phyloP scores from a whole-genome alignment of 2,888 invertebrate species.

The Iselma pallidipennis region DNA sequence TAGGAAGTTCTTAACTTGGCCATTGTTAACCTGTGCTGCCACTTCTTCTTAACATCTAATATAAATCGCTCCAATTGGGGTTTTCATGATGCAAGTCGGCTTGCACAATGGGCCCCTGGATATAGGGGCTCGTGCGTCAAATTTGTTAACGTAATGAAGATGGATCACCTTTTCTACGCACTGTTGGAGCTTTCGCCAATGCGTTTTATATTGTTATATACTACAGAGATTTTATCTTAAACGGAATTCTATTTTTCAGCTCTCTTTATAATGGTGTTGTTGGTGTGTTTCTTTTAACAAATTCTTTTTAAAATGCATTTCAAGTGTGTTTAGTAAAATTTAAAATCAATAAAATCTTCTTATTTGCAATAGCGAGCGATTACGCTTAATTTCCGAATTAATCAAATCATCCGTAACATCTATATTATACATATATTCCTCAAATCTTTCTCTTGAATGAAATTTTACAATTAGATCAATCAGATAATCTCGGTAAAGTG shows the following conservation, averaged over 20 bases:
- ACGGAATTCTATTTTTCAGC: neutral
- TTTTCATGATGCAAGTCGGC: conserved; percentile 18
- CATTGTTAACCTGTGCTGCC: neutral
- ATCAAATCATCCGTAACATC: no score
- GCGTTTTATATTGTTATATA: neutral
- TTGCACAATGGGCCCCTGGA: conserved; percentile 15
- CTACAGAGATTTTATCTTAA: neutral
- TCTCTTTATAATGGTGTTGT: neutral
- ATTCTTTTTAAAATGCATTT: no score
- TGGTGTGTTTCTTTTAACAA: no score
- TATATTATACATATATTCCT: no score
- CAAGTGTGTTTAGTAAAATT: no score
- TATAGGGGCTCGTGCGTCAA: conserved; percentile 29
- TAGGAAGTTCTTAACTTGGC: no score
- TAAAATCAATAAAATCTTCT: no score
- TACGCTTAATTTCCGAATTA: no score
- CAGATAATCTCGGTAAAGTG: neutral
- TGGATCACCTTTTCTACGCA: conserved; percentile 21
- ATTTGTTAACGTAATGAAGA: conserved; percentile 37
- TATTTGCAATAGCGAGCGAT: no score
- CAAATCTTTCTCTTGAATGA: no score
- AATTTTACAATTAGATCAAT: neutral
- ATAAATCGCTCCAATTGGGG: neutral
- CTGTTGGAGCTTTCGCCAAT: neutral
- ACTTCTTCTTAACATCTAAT: neutral